Evolutionary conservation across 2,113 vertebrate species (phyloP), one percentile per base, ranked within the genome.

Genomic region (Podarcis cretensis): DNA sequence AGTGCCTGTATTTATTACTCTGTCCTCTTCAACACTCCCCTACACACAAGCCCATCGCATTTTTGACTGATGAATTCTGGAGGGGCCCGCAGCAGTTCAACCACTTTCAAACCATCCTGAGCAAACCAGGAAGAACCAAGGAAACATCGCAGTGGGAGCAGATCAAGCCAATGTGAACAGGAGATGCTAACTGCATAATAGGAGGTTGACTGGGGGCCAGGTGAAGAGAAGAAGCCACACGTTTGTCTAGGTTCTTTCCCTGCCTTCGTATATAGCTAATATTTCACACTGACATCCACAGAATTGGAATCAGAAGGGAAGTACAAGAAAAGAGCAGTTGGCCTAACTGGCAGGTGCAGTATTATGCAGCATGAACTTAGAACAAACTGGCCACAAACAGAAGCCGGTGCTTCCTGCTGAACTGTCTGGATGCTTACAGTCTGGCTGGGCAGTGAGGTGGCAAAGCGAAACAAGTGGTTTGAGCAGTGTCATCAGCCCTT

Each of bases 1-100:
- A 87, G 83, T 90, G 89, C 81, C 74, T 88, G 91, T 65, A 81
- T 95, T 94, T 96, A 92, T 95, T 96, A 91, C 92, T 84, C 89
- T 0, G 0, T 82, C 91, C 63, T 83, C 74, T 40, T 85, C 89
- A 0, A 2, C 71, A 69, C 0, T 0, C 77, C 43, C 83, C 76
- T 75, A 77, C 25, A 32, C 65, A 84, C 87, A 86, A 89, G 83
- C 83, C 90, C 87, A 78, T 40, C 81, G 63, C 0, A 1, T 14
- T 84, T 76, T 27, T 30, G 71, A 63, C 27, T 0, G 0, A 87
- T 73, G 74, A 65, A 43, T 0, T 0, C 0, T 23, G 75, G 77
- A 35, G 1, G 48, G 21, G 18, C 21, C 48, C 20, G 13, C 30
- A 81, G 59, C 30, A 81, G 59, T 57, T 89, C n/a, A 27, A 20